Percentiles rank a stretch among this genome's conserved stretches.
Evolutionary conservation across 2,113 vertebrate species (phyloP).

Genomic region (Propithecus coquereli): DNA sequence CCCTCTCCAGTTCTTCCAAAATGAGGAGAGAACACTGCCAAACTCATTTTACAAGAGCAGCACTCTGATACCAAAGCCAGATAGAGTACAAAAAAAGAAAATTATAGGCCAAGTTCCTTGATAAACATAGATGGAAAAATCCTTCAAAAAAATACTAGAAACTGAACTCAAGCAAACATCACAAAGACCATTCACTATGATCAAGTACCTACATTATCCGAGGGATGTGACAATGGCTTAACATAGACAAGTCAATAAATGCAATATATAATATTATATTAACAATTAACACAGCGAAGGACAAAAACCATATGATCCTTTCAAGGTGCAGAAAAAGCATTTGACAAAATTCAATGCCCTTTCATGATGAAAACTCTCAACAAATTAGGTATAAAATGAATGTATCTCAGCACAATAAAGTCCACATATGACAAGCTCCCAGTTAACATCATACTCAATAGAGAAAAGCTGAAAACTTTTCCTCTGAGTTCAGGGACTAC

Average conservation of each 20-base stretch:
- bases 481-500: background rate
- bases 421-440: background rate
- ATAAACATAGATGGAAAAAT: background rate
- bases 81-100: background rate
- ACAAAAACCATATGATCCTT: background rate
- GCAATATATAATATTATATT: background rate
- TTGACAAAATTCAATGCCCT: background rate
- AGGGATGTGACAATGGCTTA: background rate
- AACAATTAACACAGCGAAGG: background rate
- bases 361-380: background rate
- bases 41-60: background rate
- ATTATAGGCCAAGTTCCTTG: background rate
- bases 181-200: background rate
- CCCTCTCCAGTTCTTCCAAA: background rate
- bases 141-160: background rate
- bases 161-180: background rate
- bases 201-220: background rate
- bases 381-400: background rate
- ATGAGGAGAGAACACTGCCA: background rate
- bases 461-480: background rate
- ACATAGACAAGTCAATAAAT: background rate
- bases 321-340: background rate
- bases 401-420: background rate
- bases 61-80: background rate
- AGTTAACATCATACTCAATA: background rate